A percentile compares a stretch with the other conserved stretches of the same genome.
Evolutionary conservation across 2,888 invertebrate species (phyloP).

Genomic region (Podabrus alpinus): DNA sequence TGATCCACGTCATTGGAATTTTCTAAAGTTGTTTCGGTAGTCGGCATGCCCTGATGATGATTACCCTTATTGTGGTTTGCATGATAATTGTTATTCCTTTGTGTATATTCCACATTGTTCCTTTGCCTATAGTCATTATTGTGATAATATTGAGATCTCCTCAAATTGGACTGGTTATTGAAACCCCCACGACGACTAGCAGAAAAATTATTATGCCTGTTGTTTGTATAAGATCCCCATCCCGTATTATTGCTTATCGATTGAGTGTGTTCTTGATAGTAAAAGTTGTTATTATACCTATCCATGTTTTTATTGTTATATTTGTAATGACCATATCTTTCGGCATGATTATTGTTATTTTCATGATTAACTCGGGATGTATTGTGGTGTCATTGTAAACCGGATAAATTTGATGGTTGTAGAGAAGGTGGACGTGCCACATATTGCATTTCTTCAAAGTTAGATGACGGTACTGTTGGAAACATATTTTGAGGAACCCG

Average conservation of each 20-base stretch:
- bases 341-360: conserved; percentile 6
- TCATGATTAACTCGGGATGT: conserved; percentile 20
- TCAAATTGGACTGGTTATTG: background rate
- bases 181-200: background rate
- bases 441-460: conserved; percentile 8
- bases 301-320: background rate
- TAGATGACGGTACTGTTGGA: conserved; percentile 27
- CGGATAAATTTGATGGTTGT: background rate
- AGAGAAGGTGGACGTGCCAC: background rate
- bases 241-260: background rate
- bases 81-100: background rate
- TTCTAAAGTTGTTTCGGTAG: background rate
- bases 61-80: background rate
- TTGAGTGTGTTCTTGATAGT: background rate
- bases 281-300: conserved; percentile 6
- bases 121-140: background rate
- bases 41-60: too few species aligned
- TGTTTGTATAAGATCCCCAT: background rate
- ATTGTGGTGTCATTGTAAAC: background rate
- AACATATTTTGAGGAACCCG: conserved; percentile 20
- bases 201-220: background rate
- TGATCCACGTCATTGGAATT: background rate
- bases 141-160: background rate
- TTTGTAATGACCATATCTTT: background rate
- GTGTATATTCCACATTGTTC: background rate